Evolutionary conservation across 2,888 invertebrate species (phyloP), one percentile per base, ranked within the genome.

Genomic region (Pollenia griseotomentosa): DNA sequence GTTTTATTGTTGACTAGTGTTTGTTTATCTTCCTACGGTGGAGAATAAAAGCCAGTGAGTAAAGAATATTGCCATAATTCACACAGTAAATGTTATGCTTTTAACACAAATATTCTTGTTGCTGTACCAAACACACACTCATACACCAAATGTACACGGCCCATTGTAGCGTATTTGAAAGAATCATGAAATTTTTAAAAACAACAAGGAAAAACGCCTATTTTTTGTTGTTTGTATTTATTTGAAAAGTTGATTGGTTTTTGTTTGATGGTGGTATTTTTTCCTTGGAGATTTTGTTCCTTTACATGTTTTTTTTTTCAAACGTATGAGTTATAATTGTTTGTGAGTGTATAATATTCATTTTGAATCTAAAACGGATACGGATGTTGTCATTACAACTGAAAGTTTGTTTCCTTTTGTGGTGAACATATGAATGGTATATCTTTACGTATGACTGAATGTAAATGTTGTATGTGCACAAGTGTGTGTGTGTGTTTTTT

Each of bases 51-150:
- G 81, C 53, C 81, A 57, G 12, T 44, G 55, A 44, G 12, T 51
- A 46, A 44, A 82, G 48, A 82, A 66, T 48, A 75, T 61, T 59
- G 40, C 53, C 46, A 75, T 75, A 75, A 75, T 74, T 82, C 46
- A 42, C 44, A 23, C 11, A 10, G 42, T 71, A 12, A 33, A 33
- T 33, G 33, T 71, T 55, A 66, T 16, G 19, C 19, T 71, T 55
- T 40, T 40, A 44, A 71, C 42, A 12, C 42, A 55, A 51, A 70
- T 5, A 23, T 23, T 2, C 23, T 23, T 23, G 0, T 2, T 23
- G 23, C 23, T 23, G 23, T 23, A 23, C 23, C 23, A 23, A 1
- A 23, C 3, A 23, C 23, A 53, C 5, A 51, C 51, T 51, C 40
- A 51, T 5, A 40, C 9, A 51, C 68, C 48, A n/a, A n/a, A 10